Evolutionary conservation across 2,797 vertebrate genomes (phyloP).

Genomic region (Arnoldichthys spilopterus): DNA sequence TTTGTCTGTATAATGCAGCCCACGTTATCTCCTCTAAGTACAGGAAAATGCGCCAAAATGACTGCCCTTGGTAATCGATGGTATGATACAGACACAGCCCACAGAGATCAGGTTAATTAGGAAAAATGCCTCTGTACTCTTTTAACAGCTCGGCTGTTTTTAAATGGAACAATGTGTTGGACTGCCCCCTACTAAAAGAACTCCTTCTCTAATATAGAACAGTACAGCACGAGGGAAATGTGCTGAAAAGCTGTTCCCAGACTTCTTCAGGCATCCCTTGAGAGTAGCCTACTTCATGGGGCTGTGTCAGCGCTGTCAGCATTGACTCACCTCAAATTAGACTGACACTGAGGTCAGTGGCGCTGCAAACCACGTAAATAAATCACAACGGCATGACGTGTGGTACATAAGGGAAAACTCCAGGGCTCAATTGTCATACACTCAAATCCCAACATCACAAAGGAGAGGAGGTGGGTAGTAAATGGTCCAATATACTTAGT

Average conservation of each 20-base stretch:
- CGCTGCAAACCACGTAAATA: constrained; percentile 5
- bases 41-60: not conserved
- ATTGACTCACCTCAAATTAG: constrained; percentile 32
- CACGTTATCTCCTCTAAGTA: too few relatives aligned
- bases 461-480: not conserved
- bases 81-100: not conserved
- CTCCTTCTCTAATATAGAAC: not conserved
- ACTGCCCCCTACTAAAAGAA: not conserved
- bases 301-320: constrained; percentile 12
- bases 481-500: not conserved
- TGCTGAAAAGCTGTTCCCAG: not conserved
- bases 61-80: not conserved
- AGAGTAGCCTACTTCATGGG: not conserved
- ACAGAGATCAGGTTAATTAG: not conserved
- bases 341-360: constrained; percentile 27
- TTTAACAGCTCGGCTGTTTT: not conserved
- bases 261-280: not conserved
- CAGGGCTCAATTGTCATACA: not conserved
- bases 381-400: constrained; percentile 9
- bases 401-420: not conserved
- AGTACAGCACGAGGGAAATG: not conserved
- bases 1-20: too few relatives aligned
- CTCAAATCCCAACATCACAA: not conserved
- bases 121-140: not conserved
- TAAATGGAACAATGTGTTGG: not conserved